phyloP scores from a whole-genome alignment of 2,888 invertebrate species.

The Dryobota labecula region DNA sequence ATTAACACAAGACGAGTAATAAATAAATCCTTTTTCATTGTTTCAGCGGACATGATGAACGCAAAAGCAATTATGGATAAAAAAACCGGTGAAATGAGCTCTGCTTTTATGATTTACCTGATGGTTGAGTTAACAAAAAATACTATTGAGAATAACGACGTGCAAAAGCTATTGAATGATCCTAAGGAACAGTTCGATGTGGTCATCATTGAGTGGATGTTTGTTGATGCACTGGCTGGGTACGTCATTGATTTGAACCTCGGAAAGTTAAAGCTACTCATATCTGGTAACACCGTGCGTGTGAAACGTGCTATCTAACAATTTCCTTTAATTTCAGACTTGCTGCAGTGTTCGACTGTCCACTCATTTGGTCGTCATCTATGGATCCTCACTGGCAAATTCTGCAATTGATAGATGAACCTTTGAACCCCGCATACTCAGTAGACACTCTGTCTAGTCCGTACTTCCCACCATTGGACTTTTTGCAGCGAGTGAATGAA shows the following conservation, averaged over 20 bases:
- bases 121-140: slow-evolving; percentile 44
- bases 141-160: slow-evolving; percentile 60
- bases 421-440: slow-evolving; percentile 75
- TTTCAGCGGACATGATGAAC: slow-evolving; percentile 32
- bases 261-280: too few relatives aligned
- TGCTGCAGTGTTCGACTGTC: slow-evolving; percentile 72
- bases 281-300: too few relatives aligned
- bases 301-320: neutral
- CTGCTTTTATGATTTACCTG: slow-evolving; percentile 1
- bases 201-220: slow-evolving; percentile 75
- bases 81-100: neutral
- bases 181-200: slow-evolving; percentile 71
- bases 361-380: slow-evolving; percentile 74
- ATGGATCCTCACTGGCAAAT: slow-evolving; percentile 75
- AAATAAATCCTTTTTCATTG: neutral
- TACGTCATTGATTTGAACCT: slow-evolving; percentile 46
- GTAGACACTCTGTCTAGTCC: slow-evolving; percentile 60
- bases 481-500: slow-evolving; percentile 71
- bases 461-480: slow-evolving; percentile 71
- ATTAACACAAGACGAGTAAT: too few relatives aligned
- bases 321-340: slow-evolving; percentile 66
- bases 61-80: slow-evolving; percentile 20
- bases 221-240: slow-evolving; percentile 69
- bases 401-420: slow-evolving; percentile 73
- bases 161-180: slow-evolving; percentile 69